Conservation (phyloP, 2,888 invertebrate genomes). For the Polydesmus complanatus region DNA sequence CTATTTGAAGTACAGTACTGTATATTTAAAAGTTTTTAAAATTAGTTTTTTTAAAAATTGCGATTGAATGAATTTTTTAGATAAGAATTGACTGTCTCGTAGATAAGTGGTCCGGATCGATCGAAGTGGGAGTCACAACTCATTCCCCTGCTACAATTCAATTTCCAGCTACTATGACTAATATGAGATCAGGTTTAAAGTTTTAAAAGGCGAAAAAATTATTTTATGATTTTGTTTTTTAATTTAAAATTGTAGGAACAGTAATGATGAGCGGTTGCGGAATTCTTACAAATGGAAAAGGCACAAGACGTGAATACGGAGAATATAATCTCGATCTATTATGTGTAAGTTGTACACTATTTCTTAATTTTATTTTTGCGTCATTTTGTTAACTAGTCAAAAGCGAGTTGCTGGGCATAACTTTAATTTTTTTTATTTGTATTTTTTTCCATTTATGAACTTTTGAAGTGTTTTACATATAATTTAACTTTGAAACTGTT, state of each 20-base stretch:
- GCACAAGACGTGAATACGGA: conserved; percentile 81
- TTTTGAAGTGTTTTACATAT: too few relatives aligned
- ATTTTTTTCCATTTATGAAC: not conserved
- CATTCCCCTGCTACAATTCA: conserved; percentile 79
- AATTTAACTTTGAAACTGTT: not conserved
- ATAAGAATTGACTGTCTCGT: conserved; percentile 84
- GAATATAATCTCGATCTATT: conserved; percentile 86
- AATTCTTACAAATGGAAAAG: conserved; percentile 89
- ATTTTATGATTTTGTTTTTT: not conserved
- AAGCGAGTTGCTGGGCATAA: too few relatives aligned
- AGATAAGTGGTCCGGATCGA: conserved; percentile 88
- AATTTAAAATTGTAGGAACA: conserved; percentile 27
- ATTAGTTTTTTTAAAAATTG: not conserved
- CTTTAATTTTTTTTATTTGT: not conserved
- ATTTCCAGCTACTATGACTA: conserved; percentile 95
- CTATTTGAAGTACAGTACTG: conserved; percentile 62
- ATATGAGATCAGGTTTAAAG: conserved; percentile 80
- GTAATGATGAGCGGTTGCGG: conserved; percentile 84
- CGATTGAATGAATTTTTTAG: conserved; percentile 29
- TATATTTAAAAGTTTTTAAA: conserved; percentile 1
- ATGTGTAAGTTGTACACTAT: conserved; percentile 41
- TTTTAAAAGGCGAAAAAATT: not conserved
- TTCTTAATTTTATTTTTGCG: too few relatives aligned
- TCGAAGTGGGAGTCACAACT: conserved; percentile 85
- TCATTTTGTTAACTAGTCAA: too few relatives aligned